Conservation (phyloP, 1,140 invertebrate genomes). For the Eueides isabella region DNA sequence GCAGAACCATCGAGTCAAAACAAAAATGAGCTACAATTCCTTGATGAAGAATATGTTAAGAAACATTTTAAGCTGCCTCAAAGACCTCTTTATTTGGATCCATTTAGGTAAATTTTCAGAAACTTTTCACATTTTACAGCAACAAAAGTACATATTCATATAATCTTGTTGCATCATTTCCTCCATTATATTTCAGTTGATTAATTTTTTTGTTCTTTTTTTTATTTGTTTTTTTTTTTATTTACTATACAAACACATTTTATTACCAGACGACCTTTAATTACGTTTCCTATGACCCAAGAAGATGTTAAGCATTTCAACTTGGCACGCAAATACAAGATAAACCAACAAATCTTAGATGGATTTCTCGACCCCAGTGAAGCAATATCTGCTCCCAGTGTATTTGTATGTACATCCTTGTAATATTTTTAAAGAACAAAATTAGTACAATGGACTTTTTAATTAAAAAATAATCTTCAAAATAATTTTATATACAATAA, state of each 20-base stretch:
- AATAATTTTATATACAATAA: too few species aligned
- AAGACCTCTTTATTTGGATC: conserved; percentile 50
- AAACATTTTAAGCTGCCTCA: conserved; percentile 68
- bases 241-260: not conserved
- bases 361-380: conserved; percentile 63
- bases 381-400: conserved; percentile 68
- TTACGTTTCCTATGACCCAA: conserved; percentile 76
- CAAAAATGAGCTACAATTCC: conserved; percentile 47
- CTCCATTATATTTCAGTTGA: too few species aligned
- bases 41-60: conserved; percentile 65
- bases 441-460: too few species aligned
- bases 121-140: not conserved
- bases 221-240: not conserved
- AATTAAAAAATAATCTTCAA: too few species aligned
- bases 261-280: conserved; percentile 59
- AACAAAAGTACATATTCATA: too few species aligned
- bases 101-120: not conserved
- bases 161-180: too few species aligned
- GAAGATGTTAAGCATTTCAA: conserved; percentile 67
- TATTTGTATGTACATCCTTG: conserved; percentile 63
- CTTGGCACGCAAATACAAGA: conserved; percentile 67
- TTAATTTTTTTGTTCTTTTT: too few species aligned
- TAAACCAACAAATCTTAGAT: conserved; percentile 74
- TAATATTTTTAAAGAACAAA: not conserved
- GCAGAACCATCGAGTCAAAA: conserved; percentile 8